These are phyloP conservation scores for Regulus satrapa DNA, from an alignment of 2,113 vertebrate species.

Conservation along the genomic window DNA sequence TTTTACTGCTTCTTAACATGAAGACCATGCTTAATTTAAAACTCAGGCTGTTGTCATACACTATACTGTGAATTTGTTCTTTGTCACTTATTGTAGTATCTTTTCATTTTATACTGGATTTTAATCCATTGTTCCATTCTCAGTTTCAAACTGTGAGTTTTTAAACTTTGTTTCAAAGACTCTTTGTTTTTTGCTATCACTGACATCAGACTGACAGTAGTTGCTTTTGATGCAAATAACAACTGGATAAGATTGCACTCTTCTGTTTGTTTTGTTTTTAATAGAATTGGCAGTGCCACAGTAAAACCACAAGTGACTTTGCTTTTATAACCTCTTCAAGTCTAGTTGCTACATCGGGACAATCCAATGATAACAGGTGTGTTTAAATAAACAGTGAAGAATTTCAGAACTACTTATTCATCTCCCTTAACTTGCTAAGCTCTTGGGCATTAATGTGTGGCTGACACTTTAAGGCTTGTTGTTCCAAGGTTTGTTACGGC, in stretches of 20 bases:
- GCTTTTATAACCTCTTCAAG: constrained; percentile 96
- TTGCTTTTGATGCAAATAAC: not conserved
- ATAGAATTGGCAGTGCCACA: constrained; percentile 97
- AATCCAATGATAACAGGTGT: constrained; percentile 94
- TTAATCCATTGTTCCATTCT: not conserved
- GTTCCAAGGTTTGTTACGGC: not conserved
- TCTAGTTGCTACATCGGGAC: constrained; percentile 93
- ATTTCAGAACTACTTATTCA: not conserved
- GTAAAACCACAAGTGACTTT: constrained; percentile 93
- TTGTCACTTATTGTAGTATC: not conserved
- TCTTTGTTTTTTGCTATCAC: not conserved
- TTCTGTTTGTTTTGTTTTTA: constrained; percentile 21
- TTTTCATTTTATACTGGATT: not conserved
- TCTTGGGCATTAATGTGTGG: not conserved
- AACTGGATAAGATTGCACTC: not conserved
- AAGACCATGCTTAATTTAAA: not conserved
- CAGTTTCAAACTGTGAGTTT: not conserved
- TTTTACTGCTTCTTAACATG: not conserved
- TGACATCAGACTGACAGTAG: not conserved
- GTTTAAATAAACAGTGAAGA: not conserved
- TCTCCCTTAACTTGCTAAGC: not conserved
- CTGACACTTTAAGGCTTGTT: not conserved
- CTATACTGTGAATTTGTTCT: not conserved
- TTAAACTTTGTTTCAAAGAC: not conserved
- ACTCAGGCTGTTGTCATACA: not conserved